Evolutionary conservation across 2,797 vertebrate genomes (phyloP), one percentile per base, ranked within the genome.

Genomic region (Fistularia tabacaria): DNA sequence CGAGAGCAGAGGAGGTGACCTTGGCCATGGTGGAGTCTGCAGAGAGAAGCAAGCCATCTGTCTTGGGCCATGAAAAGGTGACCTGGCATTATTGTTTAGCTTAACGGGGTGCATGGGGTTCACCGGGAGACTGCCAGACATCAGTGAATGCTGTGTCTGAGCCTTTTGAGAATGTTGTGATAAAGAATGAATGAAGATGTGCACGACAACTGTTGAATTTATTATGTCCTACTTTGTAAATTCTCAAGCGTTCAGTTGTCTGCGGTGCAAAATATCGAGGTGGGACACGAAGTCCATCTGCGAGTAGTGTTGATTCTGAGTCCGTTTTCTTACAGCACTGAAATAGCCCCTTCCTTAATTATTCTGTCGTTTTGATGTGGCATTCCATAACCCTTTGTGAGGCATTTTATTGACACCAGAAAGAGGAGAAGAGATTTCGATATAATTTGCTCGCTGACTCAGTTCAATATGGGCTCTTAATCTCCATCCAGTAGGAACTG

Each of bases 11-110:
- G 77, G 85, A 70, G 70, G 57, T 90, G 88, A 90, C 90, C 90
- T 91, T 92, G 89, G 88, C 83, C 77, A 83, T 82, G 82, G 74
- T 77, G 69, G 79, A 49, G 57, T 57, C 63, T 52, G 10, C 74
- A 69, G 72, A 73, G 80, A 71, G 66, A 72, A 87, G 71, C 69
- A 67, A 72, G 84, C 91, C 91, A 92, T 92, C 91, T 92, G 91
- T 89, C 85, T 72, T 56, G 66, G 80, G 77, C 74, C 81, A 77
- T 11, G 57, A 83, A 72, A 82, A 85, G 69, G 65, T 88, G 88
- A 89, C 87, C 86, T 65, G 42, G 78, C 74, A 87, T 88, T 82
- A 88, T 88, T 90, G 88, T 90, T 82, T 73, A 80, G 85, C 86
- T 84, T 72, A 69, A 73, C 51, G 42, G 84, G 78, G 76, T 76